Evolutionary conservation across 2,797 vertebrate species (phyloP).

Genomic region (Mus spretus): DNA sequence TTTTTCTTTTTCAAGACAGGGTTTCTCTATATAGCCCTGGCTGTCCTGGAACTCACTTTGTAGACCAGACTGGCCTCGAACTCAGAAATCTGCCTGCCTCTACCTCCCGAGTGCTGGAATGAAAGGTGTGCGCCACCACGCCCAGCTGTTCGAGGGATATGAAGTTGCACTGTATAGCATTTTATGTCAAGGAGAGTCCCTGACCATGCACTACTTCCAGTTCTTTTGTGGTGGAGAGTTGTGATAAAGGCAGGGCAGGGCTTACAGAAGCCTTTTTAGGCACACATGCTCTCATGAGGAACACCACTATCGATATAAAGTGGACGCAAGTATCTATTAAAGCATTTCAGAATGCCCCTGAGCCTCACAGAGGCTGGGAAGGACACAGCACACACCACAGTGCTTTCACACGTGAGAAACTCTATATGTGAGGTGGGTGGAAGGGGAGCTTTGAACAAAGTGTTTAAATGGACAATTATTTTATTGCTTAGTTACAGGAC

Average conservation of each 20-base stretch:
- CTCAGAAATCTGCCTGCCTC: no score
- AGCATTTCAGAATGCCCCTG: not conserved
- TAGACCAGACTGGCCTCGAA: no score
- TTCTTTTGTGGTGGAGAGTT: not conserved
- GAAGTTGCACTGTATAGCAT: not conserved
- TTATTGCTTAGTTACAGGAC: not conserved
- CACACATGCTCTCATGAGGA: not conserved
- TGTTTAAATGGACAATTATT: conserved; percentile 18
- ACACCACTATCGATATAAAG: not conserved
- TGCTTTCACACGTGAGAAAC: not conserved
- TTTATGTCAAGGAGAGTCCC: conserved; percentile 11
- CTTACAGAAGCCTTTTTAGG: not conserved
- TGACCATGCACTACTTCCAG: not conserved
- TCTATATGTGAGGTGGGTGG: not conserved
- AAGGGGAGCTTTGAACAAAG: not conserved
- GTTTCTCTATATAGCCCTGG: no score
- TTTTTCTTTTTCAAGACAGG: no score
- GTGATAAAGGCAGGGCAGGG: not conserved
- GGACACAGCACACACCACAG: not conserved
- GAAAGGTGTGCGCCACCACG: no score
- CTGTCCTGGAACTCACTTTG: no score
- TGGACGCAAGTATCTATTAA: not conserved
- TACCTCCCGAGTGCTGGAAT: no score
- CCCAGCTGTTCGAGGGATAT: not conserved
- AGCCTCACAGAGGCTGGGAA: not conserved